phyloP scores from a whole-genome alignment of 1,140 invertebrate genomes.

The Marisa cornuarietis region DNA sequence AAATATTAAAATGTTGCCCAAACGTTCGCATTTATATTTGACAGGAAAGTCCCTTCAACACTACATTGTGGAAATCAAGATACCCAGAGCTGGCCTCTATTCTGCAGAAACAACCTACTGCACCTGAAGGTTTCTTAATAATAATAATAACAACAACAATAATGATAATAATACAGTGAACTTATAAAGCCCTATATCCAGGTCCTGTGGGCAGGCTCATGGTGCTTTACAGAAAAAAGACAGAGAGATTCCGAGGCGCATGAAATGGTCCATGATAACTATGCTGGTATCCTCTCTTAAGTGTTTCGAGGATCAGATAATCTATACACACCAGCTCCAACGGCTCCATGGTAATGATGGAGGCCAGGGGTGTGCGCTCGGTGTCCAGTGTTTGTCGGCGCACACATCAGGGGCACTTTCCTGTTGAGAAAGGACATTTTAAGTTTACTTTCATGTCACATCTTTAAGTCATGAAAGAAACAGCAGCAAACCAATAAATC shows the following conservation, averaged over 20 bases:
- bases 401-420: too few species aligned
- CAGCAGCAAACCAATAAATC: not conserved
- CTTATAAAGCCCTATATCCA: not conserved
- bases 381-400: not conserved
- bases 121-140: slow-evolving; percentile 33
- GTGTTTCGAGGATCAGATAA: too few species aligned
- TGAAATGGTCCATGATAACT: too few species aligned
- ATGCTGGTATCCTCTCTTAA: too few species aligned
- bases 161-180: not conserved
- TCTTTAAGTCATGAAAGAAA: not conserved
- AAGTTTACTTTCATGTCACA: not conserved
- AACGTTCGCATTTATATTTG: not conserved
- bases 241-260: too few species aligned
- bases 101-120: slow-evolving; percentile 15
- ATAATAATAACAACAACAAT: not conserved
- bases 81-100: slow-evolving; percentile 43
- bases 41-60: slow-evolving; percentile 40
- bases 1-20: too few species aligned
- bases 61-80: slow-evolving; percentile 30
- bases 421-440: not conserved
- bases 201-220: not conserved
- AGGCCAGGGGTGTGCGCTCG: not conserved
- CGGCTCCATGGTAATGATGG: too few species aligned
- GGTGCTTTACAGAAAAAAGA: not conserved
- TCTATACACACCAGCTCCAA: too few species aligned